Evolutionary conservation across 2,888 invertebrate genomes (phyloP).

Genomic region (Drosophila infuscata): DNA sequence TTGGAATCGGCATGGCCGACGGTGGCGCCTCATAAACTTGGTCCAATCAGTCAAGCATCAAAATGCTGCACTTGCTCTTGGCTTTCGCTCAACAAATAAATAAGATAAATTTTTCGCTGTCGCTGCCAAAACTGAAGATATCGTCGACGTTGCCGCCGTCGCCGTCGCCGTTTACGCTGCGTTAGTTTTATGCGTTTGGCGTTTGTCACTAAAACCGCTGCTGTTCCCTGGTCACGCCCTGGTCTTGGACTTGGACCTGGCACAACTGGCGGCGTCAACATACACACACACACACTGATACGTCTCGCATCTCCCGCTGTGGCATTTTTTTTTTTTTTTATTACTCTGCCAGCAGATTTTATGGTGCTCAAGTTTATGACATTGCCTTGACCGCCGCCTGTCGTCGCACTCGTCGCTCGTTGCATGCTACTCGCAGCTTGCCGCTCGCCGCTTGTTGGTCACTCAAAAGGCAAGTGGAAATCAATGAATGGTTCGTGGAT

Average conservation of each 20-base stretch:
- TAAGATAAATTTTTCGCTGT: conserved; percentile 78
- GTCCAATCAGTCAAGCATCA: conserved; percentile 82
- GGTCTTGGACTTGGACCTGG: conserved; percentile 66
- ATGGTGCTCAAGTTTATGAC: conserved; percentile 84
- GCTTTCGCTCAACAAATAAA: conserved; percentile 73
- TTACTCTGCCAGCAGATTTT: conserved; percentile 84
- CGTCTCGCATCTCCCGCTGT: conserved; percentile 73
- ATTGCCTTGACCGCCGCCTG: conserved; percentile 74
- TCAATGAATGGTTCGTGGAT: conserved; percentile 69
- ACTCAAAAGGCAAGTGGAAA: conserved; percentile 53
- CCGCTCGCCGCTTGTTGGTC: conserved; percentile 12
- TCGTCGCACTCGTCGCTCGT: conserved; percentile 34
- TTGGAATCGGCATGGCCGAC: conserved; percentile 22
- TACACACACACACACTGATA: not conserved
- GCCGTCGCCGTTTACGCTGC: conserved; percentile 81
- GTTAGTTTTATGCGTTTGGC: conserved; percentile 82
- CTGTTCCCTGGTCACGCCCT: conserved; percentile 64
- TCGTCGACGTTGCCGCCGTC: conserved; percentile 30
- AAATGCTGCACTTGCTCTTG: conserved; percentile 72
- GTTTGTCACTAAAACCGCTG: conserved; percentile 66
- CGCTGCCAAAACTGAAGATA: conserved; percentile 69
- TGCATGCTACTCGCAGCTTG: conserved; percentile 5
- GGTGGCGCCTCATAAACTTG: conserved; percentile 56
- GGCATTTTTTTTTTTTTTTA: conserved; percentile 81
- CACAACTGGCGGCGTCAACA: conserved; percentile 37